Conservation (phyloP, 2,797 vertebrate species). For the Pantherophis vulpinus region DNA sequence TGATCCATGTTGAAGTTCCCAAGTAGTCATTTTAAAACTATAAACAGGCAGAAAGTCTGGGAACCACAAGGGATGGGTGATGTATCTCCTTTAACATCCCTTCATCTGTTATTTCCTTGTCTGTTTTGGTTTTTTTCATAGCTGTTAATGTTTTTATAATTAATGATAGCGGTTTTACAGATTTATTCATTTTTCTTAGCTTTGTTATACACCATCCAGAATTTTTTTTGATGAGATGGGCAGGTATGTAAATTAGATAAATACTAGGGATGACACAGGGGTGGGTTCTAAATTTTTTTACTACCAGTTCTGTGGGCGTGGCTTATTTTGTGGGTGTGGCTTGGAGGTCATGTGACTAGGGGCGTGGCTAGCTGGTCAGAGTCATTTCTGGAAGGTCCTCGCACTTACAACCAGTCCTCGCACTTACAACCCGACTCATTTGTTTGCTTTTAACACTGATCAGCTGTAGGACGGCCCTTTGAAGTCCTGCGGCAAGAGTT, state of each 20-base stretch:
- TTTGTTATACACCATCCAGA: background rate
- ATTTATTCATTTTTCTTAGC: background rate
- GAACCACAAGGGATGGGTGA: background rate
- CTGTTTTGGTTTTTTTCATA: background rate
- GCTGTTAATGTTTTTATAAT: background rate
- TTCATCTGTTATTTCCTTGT: background rate
- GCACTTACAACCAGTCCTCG: no score
- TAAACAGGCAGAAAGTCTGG: background rate
- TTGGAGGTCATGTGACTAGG: no score
- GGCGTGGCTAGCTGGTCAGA: no score
- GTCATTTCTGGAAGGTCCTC: no score
- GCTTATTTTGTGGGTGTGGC: no score
- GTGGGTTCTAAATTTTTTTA: no score
- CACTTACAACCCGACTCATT: no score
- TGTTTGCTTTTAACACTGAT: no score
- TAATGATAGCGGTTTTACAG: background rate
- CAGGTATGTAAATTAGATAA: background rate
- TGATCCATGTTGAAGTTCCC: slow-evolving; percentile 1
- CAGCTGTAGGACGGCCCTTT: no score
- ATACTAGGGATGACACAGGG: background rate
- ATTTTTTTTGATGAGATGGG: background rate
- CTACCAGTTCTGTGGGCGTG: no score
- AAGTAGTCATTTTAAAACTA: background rate
- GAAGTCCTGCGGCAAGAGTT: no score
- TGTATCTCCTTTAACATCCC: background rate